These are phyloP conservation scores for Zeus faber DNA, from an alignment of 2,113 vertebrate species.

Conservation along the genomic window DNA sequence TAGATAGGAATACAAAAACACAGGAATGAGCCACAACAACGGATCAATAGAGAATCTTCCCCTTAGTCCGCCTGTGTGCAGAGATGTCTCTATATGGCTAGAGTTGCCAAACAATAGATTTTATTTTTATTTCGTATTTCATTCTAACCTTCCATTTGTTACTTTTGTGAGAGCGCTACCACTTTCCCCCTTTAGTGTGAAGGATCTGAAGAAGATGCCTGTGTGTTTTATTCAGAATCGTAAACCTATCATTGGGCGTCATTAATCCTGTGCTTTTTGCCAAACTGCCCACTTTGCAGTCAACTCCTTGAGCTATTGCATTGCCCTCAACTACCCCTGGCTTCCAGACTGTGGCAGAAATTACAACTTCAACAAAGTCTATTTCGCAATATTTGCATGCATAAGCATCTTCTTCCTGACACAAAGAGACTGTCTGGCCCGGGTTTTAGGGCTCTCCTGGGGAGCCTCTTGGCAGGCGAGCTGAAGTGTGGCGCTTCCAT, in stretches of 20 bases:
- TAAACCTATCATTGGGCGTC: constrained; percentile 76
- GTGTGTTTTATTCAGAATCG: constrained; percentile 62
- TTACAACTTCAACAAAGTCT: constrained; percentile 74
- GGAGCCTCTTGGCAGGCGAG: constrained; percentile 52
- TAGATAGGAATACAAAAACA: no score
- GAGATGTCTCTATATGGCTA: no score
- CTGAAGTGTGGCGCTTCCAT: constrained; percentile 30
- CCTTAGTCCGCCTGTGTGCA: no score
- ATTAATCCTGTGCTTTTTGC: constrained; percentile 62
- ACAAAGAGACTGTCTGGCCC: constrained; percentile 62
- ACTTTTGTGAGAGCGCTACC: no score
- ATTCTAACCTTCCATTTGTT: no score
- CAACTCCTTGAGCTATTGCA: constrained; percentile 57
- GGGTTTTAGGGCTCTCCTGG: constrained; percentile 54
- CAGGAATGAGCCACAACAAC: no score
- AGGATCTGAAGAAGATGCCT: constrained; percentile 55
- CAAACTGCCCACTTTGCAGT: constrained; percentile 52
- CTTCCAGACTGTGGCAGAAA: constrained; percentile 64
- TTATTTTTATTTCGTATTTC: no score
- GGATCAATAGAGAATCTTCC: no score
- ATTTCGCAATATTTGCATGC: constrained; percentile 71
- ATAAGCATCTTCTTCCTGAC: constrained; percentile 67
- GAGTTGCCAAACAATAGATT: no score
- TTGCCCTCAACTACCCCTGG: constrained; percentile 68
- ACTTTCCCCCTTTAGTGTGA: no score